A percentile compares a stretch with the other conserved stretches of the same genome.
phyloP scores from a whole-genome alignment of 2,113 vertebrate species.

The Galbula dea region DNA sequence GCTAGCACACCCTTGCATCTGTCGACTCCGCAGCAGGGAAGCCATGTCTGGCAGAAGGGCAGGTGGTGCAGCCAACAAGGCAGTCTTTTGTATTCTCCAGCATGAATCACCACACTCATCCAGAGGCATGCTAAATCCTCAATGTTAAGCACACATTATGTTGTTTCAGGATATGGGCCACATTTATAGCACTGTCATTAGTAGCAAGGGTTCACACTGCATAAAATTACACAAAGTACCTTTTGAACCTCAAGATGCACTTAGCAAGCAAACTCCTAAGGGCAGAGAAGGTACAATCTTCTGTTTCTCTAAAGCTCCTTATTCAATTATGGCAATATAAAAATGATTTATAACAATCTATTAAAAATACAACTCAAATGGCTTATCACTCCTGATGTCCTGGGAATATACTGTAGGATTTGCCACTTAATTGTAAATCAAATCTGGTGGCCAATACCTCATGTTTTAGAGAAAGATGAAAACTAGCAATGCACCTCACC shows the following conservation, averaged over 20 bases:
- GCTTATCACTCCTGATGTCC: constrained; percentile 41
- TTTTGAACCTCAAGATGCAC: constrained; percentile 51
- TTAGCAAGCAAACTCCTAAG: constrained; percentile 57
- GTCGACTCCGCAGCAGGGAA: not conserved
- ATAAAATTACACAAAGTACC: constrained; percentile 60
- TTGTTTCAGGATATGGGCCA: constrained; percentile 48
- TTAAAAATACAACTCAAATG: constrained; percentile 48
- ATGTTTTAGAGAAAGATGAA: not conserved
- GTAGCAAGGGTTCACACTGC: constrained; percentile 24
- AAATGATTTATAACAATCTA: constrained; percentile 61
- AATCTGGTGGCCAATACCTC: not conserved
- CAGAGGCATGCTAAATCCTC: not conserved
- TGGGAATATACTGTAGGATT: constrained; percentile 32
- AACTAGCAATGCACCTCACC: not conserved
- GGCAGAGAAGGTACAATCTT: constrained; percentile 35
- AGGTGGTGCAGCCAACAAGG: not conserved
- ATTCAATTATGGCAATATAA: constrained; percentile 53
- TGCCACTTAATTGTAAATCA: constrained; percentile 39
- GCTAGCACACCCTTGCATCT: not conserved
- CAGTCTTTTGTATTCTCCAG: not conserved
- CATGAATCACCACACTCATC: not conserved
- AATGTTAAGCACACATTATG: constrained; percentile 16
- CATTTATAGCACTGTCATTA: constrained; percentile 46
- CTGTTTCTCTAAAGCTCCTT: constrained; percentile 54
- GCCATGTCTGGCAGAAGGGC: not conserved